Conservation (phyloP, 1,140 invertebrate species). For the Cydia amplana region DNA sequence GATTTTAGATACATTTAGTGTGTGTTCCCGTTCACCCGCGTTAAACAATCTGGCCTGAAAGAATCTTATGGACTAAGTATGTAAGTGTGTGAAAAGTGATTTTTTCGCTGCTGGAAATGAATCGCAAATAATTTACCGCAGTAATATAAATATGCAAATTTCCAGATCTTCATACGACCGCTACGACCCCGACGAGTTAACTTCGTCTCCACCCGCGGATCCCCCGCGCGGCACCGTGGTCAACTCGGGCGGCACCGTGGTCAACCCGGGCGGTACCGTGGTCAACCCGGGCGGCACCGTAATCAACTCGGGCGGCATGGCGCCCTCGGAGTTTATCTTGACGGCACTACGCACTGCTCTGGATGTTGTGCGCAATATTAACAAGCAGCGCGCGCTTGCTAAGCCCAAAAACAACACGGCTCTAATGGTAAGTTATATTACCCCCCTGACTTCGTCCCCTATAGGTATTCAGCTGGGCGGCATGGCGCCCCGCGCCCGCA, state of each 20-base stretch:
- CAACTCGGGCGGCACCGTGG: conserved; percentile 36
- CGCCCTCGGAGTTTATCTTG: conserved; percentile 66
- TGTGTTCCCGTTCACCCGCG: too few species aligned
- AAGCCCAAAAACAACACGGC: conserved; percentile 47
- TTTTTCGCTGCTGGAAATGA: too few species aligned
- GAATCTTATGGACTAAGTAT: too few species aligned
- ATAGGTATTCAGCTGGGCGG: too few species aligned
- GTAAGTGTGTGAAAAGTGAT: too few species aligned
- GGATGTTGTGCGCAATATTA: conserved; percentile 69
- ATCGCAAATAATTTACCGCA: neutral
- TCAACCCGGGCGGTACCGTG: conserved; percentile 27
- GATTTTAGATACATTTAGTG: too few species aligned
- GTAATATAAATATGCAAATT: neutral
- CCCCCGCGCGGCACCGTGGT: conserved; percentile 28
- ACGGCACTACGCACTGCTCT: conserved; percentile 63
- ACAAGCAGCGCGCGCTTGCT: conserved; percentile 55
- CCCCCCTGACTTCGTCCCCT: too few species aligned
- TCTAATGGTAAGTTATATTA: conserved; percentile 46
- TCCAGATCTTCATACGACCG: conserved; percentile 34
- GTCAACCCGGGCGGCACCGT: conserved; percentile 28
- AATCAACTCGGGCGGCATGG: conserved; percentile 43
- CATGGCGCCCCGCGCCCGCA: too few species aligned
- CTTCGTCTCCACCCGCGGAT: conserved; percentile 29
- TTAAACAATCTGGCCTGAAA: too few species aligned
- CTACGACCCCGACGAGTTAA: conserved; percentile 33